These are phyloP conservation scores for Dryadula phaetusa DNA, from an alignment of 2,888 invertebrate species.

Conservation along the genomic window DNA sequence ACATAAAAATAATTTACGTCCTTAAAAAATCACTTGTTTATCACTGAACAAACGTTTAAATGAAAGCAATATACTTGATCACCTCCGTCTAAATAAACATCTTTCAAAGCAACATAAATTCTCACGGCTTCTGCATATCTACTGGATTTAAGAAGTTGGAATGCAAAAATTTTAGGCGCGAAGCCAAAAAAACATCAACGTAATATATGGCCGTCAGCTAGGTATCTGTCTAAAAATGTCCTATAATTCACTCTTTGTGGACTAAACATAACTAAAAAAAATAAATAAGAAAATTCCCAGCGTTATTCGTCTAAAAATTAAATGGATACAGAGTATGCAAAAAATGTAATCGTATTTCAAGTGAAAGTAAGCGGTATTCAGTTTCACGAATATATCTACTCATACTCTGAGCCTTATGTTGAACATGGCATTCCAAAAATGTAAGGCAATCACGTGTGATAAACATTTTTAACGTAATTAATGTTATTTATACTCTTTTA, in stretches of 20 bases:
- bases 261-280: conserved; percentile 13
- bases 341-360: conserved; percentile 19
- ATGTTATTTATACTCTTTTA: not conserved
- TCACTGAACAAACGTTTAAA: conserved; percentile 8
- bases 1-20: not conserved
- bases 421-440: not conserved
- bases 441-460: not conserved
- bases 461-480: not conserved
- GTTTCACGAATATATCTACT: conserved; percentile 10
- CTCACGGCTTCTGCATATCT: conserved; percentile 45
- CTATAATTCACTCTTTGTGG: conserved; percentile 38
- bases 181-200: conserved; percentile 44
- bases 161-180: conserved; percentile 47
- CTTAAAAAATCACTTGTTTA: conserved; percentile 19
- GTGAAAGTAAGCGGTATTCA: conserved; percentile 20
- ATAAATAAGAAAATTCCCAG: not conserved
- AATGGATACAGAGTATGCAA: conserved; percentile 11
- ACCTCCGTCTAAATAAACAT: conserved; percentile 35
- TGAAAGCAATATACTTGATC: conserved; percentile 28
- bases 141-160: conserved; percentile 42
- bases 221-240: conserved; percentile 40
- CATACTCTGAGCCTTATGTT: conserved; percentile 1
- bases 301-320: not conserved
- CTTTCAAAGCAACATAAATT: conserved; percentile 39
- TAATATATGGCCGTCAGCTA: conserved; percentile 43